Evolutionary conservation across 2,797 vertebrate species (phyloP), one percentile per base, ranked within the genome.

Genomic region (Leuciscus waleckii): DNA sequence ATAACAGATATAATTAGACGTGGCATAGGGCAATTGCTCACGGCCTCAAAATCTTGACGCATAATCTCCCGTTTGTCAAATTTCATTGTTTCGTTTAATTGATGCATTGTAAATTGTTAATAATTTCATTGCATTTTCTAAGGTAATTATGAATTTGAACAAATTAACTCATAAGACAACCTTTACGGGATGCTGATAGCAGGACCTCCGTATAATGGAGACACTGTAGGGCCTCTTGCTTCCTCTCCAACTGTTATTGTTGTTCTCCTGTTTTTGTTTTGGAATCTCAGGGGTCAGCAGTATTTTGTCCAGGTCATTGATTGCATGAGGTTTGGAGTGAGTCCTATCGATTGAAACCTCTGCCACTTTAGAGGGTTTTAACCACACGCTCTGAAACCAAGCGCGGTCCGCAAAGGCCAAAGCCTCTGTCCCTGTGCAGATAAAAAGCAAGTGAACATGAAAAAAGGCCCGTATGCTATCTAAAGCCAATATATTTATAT

Each of bases 51-150:
- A 68, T 79, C 79, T 81, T 69, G 63, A 92, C 91, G 91, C 89
- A 87, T 63, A 90, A 89, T 89, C 89, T 87, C 89, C 86, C 23
- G 69, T 83, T 65, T 67, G 81, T 83, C 41, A 39, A 83, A 71
- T 51, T 37, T 83, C 75, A 41, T 83, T 75, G 81, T 75, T 76
- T 46, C 1, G 7, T 54, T 76, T 51, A 75, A 67, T 67, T 67
- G 43, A 67, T 5, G 16, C 58, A 67, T 26, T 21, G 81, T 67
- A 29, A 35, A 26, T 51, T 83, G 54, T 29, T 67, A 83, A 83
- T 83, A 37, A 39, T 65, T 75, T 51, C 4, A 19, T 21, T 19
- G 41, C 81, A n/a, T 29, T 56, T 54, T 77, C 51, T 23, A 26
- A 69, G 13, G 37, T 58, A 23, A 82, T 73, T 61, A 73, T 23